Evolutionary conservation across 2,888 invertebrate species (phyloP), one percentile per base, ranked within the genome.

Genomic region (Taenaris catops): DNA sequence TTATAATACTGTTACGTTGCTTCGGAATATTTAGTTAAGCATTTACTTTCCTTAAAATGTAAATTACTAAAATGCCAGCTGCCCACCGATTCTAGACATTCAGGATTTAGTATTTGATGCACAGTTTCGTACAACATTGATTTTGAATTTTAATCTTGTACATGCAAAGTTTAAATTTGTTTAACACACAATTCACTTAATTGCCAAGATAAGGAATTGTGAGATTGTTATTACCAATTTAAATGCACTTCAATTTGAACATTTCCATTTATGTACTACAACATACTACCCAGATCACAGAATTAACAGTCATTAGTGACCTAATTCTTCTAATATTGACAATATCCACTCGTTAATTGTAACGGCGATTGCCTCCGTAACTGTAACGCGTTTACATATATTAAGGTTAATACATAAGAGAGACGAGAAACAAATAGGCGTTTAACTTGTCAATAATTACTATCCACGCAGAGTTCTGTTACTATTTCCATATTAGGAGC

Each of bases 21-120:
- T 57, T 55, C 58, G 11, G 1, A 24, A n/a, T 10, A 11, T 10
- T 10, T 7, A 60, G 58, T 57, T 48, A 53, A 51, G 50, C 48
- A 53, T 56, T 60, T 60, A 58, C 50, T 52, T 48, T 38, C 46
- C 38, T 50, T 39, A 50, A 48, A 45, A 48, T 49, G 49, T 56
- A 62, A 53, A 63, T 63, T 55, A 49, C 60, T 60, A 52, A 66
- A 68, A 69, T 67, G 60, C 65, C 62, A 54, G 55, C 58, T 56
- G 53, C 53, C 52, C 50, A 50, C 58, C 56, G 49, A 60, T 65
- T 55, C 43, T 45, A 51, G 57, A 56, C 56, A 58, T 58, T 46
- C 48, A 48, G 51, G 48, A 48, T 53, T 56, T 53, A 14, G 34
- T 31, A 39, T 42, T 32, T 39, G 34, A 36, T 31, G 51, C 44